phyloP scores from a whole-genome alignment of 2,888 invertebrate species.

The Auanema freiburgensis region DNA sequence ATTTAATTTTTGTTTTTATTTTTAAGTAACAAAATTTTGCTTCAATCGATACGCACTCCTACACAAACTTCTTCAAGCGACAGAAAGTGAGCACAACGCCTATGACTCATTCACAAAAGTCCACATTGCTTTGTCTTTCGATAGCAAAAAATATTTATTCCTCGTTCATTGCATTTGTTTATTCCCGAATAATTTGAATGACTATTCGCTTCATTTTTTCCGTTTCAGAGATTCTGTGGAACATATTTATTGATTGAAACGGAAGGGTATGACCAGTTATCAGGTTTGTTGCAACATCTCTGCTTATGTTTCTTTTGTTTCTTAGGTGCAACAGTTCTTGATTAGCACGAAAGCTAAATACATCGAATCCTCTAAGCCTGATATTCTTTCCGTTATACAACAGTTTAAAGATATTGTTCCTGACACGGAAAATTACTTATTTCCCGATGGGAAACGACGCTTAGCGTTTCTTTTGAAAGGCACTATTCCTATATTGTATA shows the following conservation, averaged over 20 bases:
- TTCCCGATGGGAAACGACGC: slow-evolving; percentile 65
- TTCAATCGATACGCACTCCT: too few relatives aligned
- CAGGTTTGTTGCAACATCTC: slow-evolving; percentile 6
- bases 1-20: too few relatives aligned
- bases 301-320: slow-evolving; percentile 1
- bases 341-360: slow-evolving; percentile 38
- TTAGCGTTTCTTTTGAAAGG: slow-evolving; percentile 67
- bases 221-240: slow-evolving; percentile 6
- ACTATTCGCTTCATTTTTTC: slow-evolving; percentile 5
- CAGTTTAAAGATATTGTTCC: slow-evolving; percentile 54
- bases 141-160: too few relatives aligned
- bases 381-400: slow-evolving; percentile 49
- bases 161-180: slow-evolving; percentile 5
- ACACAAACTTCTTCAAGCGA: too few relatives aligned
- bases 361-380: slow-evolving; percentile 52
- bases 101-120: too few relatives aligned
- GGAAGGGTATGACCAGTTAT: slow-evolving; percentile 12
- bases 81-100: too few relatives aligned
- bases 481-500: slow-evolving; percentile 68
- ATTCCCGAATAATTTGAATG: slow-evolving; percentile 11
- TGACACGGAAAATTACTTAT: slow-evolving; percentile 46
- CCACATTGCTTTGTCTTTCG: too few relatives aligned
- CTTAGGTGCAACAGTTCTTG: slow-evolving; percentile 28
- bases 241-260: slow-evolving; percentile 14
- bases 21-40: too few relatives aligned